These are phyloP conservation scores for Lanius collurio DNA, from an alignment of 2,113 vertebrate genomes.

Conservation along the genomic window DNA sequence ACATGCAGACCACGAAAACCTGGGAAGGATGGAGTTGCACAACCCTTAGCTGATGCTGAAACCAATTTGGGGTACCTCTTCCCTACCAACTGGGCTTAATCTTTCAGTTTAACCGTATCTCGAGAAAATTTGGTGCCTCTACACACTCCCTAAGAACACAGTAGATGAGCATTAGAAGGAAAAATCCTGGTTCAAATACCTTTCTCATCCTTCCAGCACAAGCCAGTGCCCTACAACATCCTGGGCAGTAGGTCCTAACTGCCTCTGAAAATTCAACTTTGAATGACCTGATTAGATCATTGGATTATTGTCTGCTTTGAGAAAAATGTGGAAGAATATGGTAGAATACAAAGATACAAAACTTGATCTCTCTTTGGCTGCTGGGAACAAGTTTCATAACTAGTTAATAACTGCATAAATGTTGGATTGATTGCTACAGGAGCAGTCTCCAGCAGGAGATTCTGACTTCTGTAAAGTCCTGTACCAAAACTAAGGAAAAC, in stretches of 20 bases:
- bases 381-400: background rate
- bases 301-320: background rate
- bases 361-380: background rate
- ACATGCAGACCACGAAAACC: background rate
- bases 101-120: background rate
- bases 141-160: background rate
- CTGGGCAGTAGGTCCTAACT: background rate
- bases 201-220: background rate
- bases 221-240: background rate
- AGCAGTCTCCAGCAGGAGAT: background rate
- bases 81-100: background rate
- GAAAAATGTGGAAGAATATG: background rate
- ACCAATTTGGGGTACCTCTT: background rate
- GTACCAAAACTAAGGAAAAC: background rate
- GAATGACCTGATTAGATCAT: background rate
- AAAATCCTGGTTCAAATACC: background rate
- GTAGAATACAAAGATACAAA: background rate
- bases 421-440: background rate
- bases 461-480: background rate
- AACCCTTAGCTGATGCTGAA: background rate
- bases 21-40: background rate
- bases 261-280: background rate
- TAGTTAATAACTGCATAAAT: background rate
- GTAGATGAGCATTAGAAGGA: background rate
- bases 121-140: background rate